Evolutionary conservation across 2,797 vertebrate species (phyloP).

Genomic region (Knipowitschia caucasica): DNA sequence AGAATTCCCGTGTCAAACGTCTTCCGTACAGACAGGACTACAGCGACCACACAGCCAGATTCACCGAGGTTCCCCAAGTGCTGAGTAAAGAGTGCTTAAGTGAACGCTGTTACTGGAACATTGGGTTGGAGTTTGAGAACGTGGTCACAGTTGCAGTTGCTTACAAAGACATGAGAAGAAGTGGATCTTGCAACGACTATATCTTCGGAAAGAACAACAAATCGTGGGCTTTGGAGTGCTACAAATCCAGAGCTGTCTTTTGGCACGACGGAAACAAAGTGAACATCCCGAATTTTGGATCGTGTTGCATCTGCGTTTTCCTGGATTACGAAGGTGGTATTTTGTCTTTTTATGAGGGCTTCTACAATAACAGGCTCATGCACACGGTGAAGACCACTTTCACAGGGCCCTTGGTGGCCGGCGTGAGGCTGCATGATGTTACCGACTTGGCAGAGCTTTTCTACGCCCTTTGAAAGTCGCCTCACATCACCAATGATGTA

Average conservation of each 20-base stretch:
- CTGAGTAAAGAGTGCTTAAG: constrained; percentile 5
- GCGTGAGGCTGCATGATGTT: neutral
- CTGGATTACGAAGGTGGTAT: neutral
- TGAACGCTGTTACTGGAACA: constrained; percentile 6
- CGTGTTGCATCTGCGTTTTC: neutral
- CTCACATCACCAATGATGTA: too few species aligned
- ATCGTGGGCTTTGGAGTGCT: neutral
- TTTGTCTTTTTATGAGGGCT: neutral
- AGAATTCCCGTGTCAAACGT: neutral
- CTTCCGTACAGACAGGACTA: neutral
- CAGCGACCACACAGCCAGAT: neutral
- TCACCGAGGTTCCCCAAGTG: neutral
- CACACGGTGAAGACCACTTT: neutral
- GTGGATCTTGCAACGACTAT: neutral
- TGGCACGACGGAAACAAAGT: neutral
- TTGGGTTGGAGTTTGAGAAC: neutral
- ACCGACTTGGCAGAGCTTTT: neutral
- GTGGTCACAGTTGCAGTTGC: neutral
- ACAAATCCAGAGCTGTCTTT: neutral
- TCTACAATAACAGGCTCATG: too few species aligned
- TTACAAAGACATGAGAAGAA: neutral
- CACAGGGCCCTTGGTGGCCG: neutral
- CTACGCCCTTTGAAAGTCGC: too few species aligned
- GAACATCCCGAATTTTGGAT: neutral
- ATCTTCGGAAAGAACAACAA: neutral